Evolutionary conservation across 2,888 invertebrate genomes (phyloP).

Genomic region (Brachylomia viminalis): DNA sequence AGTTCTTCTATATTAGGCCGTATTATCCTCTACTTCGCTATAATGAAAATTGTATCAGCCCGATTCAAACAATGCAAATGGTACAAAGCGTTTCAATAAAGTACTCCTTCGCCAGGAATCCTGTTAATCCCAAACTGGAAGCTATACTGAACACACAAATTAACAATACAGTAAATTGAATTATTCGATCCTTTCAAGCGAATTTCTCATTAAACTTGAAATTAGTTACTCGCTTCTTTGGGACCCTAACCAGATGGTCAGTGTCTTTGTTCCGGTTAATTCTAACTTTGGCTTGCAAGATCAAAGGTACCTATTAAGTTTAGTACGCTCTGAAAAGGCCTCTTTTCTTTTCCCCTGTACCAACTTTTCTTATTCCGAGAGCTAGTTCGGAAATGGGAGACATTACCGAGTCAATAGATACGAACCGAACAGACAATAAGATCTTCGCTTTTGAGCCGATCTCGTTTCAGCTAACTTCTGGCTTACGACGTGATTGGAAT

Average conservation of each 20-base stretch:
- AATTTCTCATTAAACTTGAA: constrained; percentile 87
- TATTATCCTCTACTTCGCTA: constrained; percentile 41
- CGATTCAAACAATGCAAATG: constrained; percentile 62
- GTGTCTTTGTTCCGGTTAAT: constrained; percentile 85
- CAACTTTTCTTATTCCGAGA: constrained; percentile 88
- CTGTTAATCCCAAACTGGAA: constrained; percentile 67
- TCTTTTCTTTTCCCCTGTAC: constrained; percentile 84
- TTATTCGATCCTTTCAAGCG: constrained; percentile 79
- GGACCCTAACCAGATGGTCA: constrained; percentile 83
- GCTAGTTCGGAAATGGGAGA: constrained; percentile 88
- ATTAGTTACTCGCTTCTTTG: constrained; percentile 80
- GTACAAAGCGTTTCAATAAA: constrained; percentile 64
- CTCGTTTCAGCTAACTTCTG: constrained; percentile 83
- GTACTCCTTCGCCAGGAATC: constrained; percentile 75
- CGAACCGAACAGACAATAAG: constrained; percentile 86
- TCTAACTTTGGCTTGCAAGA: constrained; percentile 85
- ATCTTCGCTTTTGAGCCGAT: constrained; percentile 81
- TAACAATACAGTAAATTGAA: constrained; percentile 81
- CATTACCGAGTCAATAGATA: constrained; percentile 89
- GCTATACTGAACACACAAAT: constrained; percentile 67
- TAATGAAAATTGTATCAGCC: constrained; percentile 66
- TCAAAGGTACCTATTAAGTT: constrained; percentile 87
- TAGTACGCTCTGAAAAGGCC: constrained; percentile 82
- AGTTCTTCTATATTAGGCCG: constrained; percentile 51
- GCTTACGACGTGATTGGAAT: constrained; percentile 79